Evolutionary conservation across 2,888 invertebrate species (phyloP), one percentile per base, ranked within the genome.

Genomic region (Cheilosia vulpina): DNA sequence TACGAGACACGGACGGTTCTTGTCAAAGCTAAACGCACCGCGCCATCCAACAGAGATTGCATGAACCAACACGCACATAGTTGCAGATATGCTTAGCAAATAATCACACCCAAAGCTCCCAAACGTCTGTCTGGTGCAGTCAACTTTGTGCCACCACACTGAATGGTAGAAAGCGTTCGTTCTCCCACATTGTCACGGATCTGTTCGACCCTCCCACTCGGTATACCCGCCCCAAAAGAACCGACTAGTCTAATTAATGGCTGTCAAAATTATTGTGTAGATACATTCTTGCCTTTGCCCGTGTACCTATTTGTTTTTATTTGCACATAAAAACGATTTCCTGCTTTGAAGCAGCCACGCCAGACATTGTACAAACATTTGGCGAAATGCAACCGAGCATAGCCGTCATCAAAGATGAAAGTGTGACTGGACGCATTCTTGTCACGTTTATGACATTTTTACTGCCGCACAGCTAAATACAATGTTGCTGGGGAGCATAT

Each of bases 331-430:
- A 81, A 81, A 63, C 27, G 41, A 68, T 21, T 52, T 52, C 15
- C 24, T 73, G 79, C 58, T 84, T 58, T n/a, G 11, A 45, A 55
- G 4, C 41, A 43, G 45, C 21, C 62, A 34, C 19, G 19, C n/a
- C 34, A 38, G 38, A 71, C 58, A 50, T 50, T 24, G 31, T 47
- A 53, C 9, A 41, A 66, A 63, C 21, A 50, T 47, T 50, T 66
- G 7, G 45, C 31, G 27, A 38, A 41, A 31, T 5, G 47, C 50
- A 55, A 15, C 52, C 15, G 15, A 19, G 7, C 45, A 7, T 11
- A 7, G 15, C 27, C 57, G 63, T 57, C 55, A 75, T 50, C 21
- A 62, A 65, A 77, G 66, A 81, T 77, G 68, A 85, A 80, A 83
- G 68, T 73, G 57, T 38, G 31, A 53, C 55, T 66, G 63, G 24